Conservation (phyloP, 1,140 invertebrate genomes). For the Atta cephalotes region DNA sequence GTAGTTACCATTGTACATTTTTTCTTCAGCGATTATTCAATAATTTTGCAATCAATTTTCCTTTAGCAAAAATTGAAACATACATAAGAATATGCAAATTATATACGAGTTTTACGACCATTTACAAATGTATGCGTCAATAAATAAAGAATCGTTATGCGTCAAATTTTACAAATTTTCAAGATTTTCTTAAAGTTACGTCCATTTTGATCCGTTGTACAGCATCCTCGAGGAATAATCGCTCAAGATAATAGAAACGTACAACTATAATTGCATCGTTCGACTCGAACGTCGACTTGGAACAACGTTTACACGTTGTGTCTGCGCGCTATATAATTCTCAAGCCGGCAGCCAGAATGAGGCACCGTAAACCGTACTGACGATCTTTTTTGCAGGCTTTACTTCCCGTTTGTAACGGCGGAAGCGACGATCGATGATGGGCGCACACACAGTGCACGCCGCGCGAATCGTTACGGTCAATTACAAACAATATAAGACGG, state of each 20-base stretch:
- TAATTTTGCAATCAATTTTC: not conserved
- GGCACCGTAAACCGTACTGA: slow-evolving; percentile 57
- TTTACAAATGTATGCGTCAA: not conserved
- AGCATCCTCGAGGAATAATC: slow-evolving; percentile 22
- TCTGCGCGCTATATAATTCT: slow-evolving; percentile 51
- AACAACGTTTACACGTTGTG: slow-evolving; percentile 61
- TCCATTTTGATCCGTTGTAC: not conserved
- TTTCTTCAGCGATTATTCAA: not conserved
- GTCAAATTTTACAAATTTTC: not conserved
- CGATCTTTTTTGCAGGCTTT: slow-evolving; percentile 55
- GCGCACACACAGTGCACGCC: slow-evolving; percentile 45
- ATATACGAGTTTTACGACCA: not conserved
- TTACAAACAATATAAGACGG: slow-evolving; percentile 71
- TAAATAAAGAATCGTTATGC: not conserved
- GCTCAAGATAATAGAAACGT: slow-evolving; percentile 48
- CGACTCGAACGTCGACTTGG: slow-evolving; percentile 38
- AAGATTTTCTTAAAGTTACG: not conserved
- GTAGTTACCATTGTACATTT: not conserved
- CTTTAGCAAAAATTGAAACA: not conserved
- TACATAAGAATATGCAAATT: not conserved
- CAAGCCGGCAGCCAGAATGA: slow-evolving; percentile 57
- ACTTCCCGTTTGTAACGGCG: slow-evolving; percentile 53
- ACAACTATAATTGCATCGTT: slow-evolving; percentile 57
- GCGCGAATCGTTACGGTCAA: slow-evolving; percentile 65
- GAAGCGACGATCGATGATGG: slow-evolving; percentile 63